Base-by-base conservation (phyloP, 2,888 invertebrate species). In the Lithophane leautieri region DNA sequence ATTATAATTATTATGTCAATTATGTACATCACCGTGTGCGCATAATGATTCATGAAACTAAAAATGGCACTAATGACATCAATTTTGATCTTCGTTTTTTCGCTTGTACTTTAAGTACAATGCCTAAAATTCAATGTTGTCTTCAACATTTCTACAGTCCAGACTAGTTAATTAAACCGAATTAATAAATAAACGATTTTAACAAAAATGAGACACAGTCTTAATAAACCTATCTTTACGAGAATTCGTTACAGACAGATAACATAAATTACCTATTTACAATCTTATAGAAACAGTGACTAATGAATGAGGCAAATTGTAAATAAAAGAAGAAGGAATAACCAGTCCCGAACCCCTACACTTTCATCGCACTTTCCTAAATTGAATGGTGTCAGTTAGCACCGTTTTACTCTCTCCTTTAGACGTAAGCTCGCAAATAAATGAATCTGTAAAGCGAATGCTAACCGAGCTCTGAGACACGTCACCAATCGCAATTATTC, bases 231-330 rank as follows among this genome's bases (percentile, higher is more conserved):
- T 87, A 87, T 87, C 78, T 63, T 83, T 78, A 88, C 84, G 82
- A 83, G 40, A 76, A 86, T 82, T 79, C 85, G 83, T 82, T 80
- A 82, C 77, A 86, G 81, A 88, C 81, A 79, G 78, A 81, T 70
- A 75, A 81, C 78, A 88, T 88, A 88, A 87, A 85, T 88, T 88
- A 88, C 67, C 70, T 88, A 88, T 88, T 77, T 88, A 88, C 88
- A 88, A 87, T 80, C 89, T 88, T 88, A 88, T 66, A 88, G 78
- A 76, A 84, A 83, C 86, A 86, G 86, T 89, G 89, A 89, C 91
- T 91, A 92, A 92, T 88, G 86, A 91, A 91, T 89, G 90, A 90
- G 89, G 89, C 88, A 89, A 90, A 91, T 86, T 87, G 86, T 89
- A 80, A 81, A 82, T 79, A 84, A 81, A 78, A 80, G 66, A 81